Percentiles rank a stretch among this genome's conserved stretches.
phyloP scores from a whole-genome alignment of 64 coral and sea anemone genomes.

The Trachythela sp. region DNA sequence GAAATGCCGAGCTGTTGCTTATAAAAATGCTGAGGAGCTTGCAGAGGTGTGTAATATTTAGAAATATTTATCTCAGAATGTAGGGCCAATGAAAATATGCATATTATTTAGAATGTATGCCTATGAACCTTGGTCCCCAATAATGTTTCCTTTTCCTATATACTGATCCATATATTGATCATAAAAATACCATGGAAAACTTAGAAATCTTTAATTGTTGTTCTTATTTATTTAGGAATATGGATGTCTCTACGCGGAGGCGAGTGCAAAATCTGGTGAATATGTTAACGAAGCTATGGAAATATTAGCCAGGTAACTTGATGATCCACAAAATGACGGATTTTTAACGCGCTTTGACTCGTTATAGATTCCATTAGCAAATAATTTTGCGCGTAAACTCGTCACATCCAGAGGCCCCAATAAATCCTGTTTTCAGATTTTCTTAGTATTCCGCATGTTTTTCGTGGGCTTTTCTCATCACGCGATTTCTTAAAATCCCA shows the following conservation, averaged over 20 bases:
- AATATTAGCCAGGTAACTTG: constrained; percentile 72
- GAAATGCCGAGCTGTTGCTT: constrained; percentile 54
- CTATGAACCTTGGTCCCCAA: too few relatives aligned
- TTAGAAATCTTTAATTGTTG: not conserved
- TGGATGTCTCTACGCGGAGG: constrained; percentile 77
- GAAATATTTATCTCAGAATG: not conserved
- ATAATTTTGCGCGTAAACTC: too few relatives aligned
- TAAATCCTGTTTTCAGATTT: too few relatives aligned
- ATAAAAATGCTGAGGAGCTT: constrained; percentile 60
- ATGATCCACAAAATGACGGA: too few relatives aligned
- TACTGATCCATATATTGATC: too few relatives aligned
- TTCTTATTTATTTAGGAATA: constrained; percentile 49
- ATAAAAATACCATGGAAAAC: not conserved
- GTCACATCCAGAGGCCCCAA: too few relatives aligned
- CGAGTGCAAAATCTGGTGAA: constrained; percentile 91
- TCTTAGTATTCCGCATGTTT: too few relatives aligned
- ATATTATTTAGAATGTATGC: not conserved
- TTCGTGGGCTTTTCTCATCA: too few relatives aligned
- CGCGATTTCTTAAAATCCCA: too few relatives aligned
- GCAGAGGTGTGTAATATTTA: constrained; percentile 85
- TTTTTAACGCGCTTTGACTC: too few relatives aligned
- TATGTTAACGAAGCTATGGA: constrained; percentile 82
- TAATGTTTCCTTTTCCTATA: too few relatives aligned
- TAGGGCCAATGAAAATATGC: not conserved
- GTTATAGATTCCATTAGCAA: too few relatives aligned